These are phyloP conservation scores for Drosophila dunni DNA, from an alignment of 1,140 invertebrate genomes.

Conservation along the genomic window DNA sequence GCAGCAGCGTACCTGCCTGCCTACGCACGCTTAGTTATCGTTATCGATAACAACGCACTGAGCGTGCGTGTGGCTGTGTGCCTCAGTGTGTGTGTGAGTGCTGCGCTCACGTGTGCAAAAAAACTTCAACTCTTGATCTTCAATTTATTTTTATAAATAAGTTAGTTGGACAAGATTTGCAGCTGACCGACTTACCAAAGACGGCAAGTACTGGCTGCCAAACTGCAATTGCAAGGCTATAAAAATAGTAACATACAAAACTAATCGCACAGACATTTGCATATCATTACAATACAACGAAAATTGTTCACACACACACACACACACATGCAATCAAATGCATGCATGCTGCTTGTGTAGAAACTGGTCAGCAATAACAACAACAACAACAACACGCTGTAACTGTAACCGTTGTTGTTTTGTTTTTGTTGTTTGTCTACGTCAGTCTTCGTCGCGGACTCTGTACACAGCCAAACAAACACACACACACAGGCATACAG, in stretches of 20 bases:
- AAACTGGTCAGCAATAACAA: slow-evolving; percentile 7
- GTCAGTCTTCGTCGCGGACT: slow-evolving; percentile 11
- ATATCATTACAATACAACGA: neutral
- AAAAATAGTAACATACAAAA: slow-evolving; percentile 13
- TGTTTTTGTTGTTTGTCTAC: slow-evolving; percentile 9
- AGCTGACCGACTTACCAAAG: slow-evolving; percentile 12
- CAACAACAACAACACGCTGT: neutral
- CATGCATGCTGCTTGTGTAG: neutral
- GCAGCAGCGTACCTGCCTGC: neutral
- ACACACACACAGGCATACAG: neutral
- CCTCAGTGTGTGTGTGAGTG: too few relatives aligned
- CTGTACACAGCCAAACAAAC: neutral
- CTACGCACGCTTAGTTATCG: neutral
- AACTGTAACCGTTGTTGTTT: slow-evolving; percentile 12
- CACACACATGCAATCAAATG: neutral
- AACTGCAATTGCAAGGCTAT: slow-evolving; percentile 25
- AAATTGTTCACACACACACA: neutral
- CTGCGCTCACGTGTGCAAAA: neutral
- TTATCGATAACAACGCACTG: neutral
- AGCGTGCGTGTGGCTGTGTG: neutral
- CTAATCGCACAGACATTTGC: slow-evolving; percentile 7
- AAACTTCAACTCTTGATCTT: neutral
- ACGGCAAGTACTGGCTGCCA: slow-evolving; percentile 8
- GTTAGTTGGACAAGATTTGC: slow-evolving; percentile 3
- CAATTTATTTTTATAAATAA: neutral